Percentiles rank a stretch among this genome's conserved stretches.
phyloP scores from a whole-genome alignment of 2,888 invertebrate species.

The Mimumesa dahlbomi region DNA sequence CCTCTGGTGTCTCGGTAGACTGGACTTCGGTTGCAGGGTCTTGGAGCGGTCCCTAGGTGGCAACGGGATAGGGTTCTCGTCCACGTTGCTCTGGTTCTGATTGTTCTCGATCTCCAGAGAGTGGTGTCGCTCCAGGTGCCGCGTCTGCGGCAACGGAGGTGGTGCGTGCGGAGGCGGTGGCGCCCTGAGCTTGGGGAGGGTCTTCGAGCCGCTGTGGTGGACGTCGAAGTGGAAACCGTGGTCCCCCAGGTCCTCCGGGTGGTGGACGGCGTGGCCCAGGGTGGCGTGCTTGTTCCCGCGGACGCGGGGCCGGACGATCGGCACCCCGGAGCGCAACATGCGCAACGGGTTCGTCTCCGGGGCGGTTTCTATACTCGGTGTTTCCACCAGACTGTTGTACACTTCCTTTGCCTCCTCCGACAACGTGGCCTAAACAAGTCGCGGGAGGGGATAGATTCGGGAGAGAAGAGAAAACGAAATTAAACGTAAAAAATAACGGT shows the following conservation, averaged over 20 bases:
- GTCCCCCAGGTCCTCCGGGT: constrained; percentile 60
- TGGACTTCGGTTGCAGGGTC: constrained; percentile 83
- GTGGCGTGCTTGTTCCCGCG: constrained; percentile 81
- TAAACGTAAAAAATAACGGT: constrained; percentile 60
- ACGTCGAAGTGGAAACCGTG: constrained; percentile 70
- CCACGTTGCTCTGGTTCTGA: constrained; percentile 73
- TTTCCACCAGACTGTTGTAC: constrained; percentile 94
- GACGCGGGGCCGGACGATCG: constrained; percentile 82
- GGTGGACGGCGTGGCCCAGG: constrained; percentile 61
- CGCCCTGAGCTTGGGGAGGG: constrained; percentile 74
- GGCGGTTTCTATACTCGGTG: constrained; percentile 77
- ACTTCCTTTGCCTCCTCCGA: constrained; percentile 95
- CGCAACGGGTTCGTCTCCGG: constrained; percentile 84
- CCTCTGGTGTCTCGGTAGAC: constrained; percentile 87
- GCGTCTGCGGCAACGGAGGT: constrained; percentile 58
- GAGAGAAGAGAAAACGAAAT: constrained; percentile 68
- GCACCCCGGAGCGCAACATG: constrained; percentile 84
- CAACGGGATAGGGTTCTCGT: constrained; percentile 87
- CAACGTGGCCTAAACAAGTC: constrained; percentile 86
- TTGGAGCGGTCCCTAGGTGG: constrained; percentile 89
- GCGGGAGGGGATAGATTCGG: constrained; percentile 71
- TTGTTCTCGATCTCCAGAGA: constrained; percentile 72
- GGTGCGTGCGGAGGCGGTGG: constrained; percentile 71
- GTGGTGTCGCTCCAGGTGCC: constrained; percentile 66
- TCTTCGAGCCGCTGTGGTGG: constrained; percentile 74